These are phyloP conservation scores for Thymelicus acteon DNA, from an alignment of 2,888 invertebrate genomes.

Conservation along the genomic window DNA sequence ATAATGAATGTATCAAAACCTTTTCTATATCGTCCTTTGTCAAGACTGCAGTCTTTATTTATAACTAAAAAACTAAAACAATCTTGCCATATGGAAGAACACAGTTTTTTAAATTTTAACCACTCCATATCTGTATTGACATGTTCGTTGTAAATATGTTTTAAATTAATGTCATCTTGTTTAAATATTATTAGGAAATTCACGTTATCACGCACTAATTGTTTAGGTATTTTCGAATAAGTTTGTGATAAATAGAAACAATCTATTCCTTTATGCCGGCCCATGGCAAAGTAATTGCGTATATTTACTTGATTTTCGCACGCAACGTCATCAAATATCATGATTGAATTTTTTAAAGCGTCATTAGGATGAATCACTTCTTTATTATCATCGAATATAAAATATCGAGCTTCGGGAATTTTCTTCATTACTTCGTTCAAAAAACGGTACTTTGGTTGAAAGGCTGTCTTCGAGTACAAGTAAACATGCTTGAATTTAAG, in stretches of 20 bases:
- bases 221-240: no score
- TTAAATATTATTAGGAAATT: no score
- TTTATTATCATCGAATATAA: constrained; percentile 7
- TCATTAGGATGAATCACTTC: constrained; percentile 21
- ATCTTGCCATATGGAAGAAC: no score
- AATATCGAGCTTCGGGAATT: not conserved
- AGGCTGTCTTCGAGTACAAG: no score
- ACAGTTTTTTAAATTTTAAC: no score
- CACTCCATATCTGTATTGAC: constrained; percentile 10
- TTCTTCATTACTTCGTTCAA: not conserved
- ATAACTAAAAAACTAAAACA: constrained; percentile 1
- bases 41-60: constrained; percentile 8
- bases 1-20: not conserved
- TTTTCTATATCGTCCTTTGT: constrained; percentile 11
- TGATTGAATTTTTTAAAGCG: constrained; percentile 19
- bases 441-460: no score
- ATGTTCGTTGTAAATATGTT: no score
- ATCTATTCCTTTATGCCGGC: constrained; percentile 33
- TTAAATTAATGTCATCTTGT: no score
- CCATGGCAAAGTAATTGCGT: constrained; percentile 33
- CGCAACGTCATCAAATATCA: constrained; percentile 31
- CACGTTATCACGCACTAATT: no score
- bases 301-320: constrained; percentile 35
- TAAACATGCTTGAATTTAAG: no score
- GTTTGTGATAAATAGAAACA: constrained; percentile 24